Evolutionary conservation across 2,888 invertebrate species (phyloP).

Genomic region (Falcaria lacertinaria): DNA sequence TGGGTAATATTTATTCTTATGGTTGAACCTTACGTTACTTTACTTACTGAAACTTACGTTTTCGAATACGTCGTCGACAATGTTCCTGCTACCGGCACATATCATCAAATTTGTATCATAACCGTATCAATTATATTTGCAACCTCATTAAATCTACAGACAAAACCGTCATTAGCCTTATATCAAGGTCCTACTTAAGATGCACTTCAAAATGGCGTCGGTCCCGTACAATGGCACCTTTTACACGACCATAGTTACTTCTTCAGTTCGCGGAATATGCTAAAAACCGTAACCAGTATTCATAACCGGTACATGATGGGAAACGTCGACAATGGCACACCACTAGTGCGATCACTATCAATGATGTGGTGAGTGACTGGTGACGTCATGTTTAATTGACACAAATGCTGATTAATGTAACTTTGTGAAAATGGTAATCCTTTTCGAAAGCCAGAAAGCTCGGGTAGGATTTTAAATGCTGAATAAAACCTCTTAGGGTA

Average conservation of each 20-base stretch:
- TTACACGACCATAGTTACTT: slow-evolving; percentile 43
- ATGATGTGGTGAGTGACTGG: too few relatives aligned
- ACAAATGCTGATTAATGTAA: neutral
- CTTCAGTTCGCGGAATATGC: slow-evolving; percentile 38
- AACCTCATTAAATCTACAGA: neutral
- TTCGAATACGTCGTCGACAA: too few relatives aligned
- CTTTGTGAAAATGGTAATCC: too few relatives aligned
- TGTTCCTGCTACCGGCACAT: too few relatives aligned
- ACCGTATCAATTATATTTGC: too few relatives aligned
- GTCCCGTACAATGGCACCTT: slow-evolving; percentile 49
- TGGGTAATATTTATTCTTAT: too few relatives aligned
- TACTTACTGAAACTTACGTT: too few relatives aligned
- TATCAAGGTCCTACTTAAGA: slow-evolving; percentile 13
- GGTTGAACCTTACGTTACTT: too few relatives aligned
- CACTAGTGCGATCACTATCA: slow-evolving; percentile 1
- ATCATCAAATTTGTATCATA: too few relatives aligned
- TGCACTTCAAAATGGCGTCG: slow-evolving; percentile 5
- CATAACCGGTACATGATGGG: slow-evolving; percentile 1
- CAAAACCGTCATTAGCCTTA: slow-evolving; percentile 7
- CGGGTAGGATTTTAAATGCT: too few relatives aligned
- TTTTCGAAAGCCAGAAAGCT: too few relatives aligned
- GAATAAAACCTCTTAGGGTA: too few relatives aligned
- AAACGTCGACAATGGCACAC: slow-evolving; percentile 1
- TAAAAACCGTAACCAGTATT: slow-evolving; percentile 16
- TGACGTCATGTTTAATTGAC: slow-evolving; percentile 2